These are phyloP conservation scores for Buathra laborator DNA, from an alignment of 2,888 invertebrate species.

Conservation along the genomic window DNA sequence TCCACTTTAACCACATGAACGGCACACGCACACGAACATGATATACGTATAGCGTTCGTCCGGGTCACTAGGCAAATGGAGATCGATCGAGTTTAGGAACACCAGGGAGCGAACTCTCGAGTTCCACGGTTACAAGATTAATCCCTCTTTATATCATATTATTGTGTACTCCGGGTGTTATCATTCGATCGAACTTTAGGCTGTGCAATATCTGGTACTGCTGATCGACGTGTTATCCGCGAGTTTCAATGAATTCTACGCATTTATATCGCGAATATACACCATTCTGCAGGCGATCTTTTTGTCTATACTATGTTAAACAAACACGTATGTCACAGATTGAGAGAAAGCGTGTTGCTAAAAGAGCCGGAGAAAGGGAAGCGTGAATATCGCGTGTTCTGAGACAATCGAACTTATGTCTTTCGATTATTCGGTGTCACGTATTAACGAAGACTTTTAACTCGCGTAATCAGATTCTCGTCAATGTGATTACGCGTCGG, in stretches of 20 bases:
- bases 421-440: slow-evolving; percentile 50
- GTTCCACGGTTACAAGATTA: slow-evolving; percentile 33
- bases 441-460: slow-evolving; percentile 71
- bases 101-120: slow-evolving; percentile 6
- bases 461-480: slow-evolving; percentile 53
- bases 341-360: slow-evolving; percentile 37
- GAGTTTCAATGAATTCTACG: slow-evolving; percentile 15
- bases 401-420: slow-evolving; percentile 66
- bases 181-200: neutral
- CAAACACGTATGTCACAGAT: slow-evolving; percentile 54
- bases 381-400: slow-evolving; percentile 70
- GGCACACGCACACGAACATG: slow-evolving; percentile 2
- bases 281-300: neutral
- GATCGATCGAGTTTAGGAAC: slow-evolving; percentile 20
- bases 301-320: slow-evolving; percentile 24
- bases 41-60: neutral
- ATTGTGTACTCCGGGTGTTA: neutral
- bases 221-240: neutral
- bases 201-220: neutral
- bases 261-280: neutral
- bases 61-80: slow-evolving; percentile 35
- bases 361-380: neutral
- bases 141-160: slow-evolving; percentile 26
- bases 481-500: too few relatives aligned
- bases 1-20: slow-evolving; percentile 39